These are phyloP conservation scores for Rhinoptilus africanus DNA, from an alignment of 2,113 vertebrate species.

Conservation along the genomic window DNA sequence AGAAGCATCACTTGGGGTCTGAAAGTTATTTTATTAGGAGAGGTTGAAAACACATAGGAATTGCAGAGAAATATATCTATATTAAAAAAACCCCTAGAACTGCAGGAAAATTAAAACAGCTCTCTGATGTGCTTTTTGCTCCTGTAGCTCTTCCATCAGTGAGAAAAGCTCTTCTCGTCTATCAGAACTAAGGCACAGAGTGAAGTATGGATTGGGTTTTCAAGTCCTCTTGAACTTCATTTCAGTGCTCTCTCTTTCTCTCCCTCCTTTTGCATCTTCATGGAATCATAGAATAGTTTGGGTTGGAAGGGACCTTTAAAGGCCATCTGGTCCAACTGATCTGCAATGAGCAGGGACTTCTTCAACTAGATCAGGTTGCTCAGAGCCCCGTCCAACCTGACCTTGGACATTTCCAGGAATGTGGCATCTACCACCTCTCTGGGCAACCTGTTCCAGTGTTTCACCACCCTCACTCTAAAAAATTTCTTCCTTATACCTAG, in stretches of 20 bases:
- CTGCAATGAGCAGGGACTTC: neutral
- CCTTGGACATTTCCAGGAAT: neutral
- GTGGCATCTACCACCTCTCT: neutral
- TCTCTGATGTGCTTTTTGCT: neutral
- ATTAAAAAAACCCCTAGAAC: neutral
- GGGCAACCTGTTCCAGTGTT: neutral
- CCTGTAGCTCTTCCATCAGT: neutral
- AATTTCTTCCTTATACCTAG: neutral
- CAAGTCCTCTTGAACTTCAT: neutral
- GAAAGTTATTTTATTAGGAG: neutral
- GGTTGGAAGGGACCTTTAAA: neutral
- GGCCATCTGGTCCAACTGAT: neutral
- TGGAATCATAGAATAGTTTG: neutral
- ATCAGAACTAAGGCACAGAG: neutral
- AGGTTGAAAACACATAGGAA: neutral
- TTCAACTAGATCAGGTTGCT: neutral
- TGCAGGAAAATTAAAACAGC: neutral
- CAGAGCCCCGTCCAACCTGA: neutral
- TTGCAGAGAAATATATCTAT: neutral
- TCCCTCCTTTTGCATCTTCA: neutral
- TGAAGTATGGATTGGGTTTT: neutral
- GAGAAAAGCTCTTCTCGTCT: neutral
- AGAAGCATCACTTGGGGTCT: neutral
- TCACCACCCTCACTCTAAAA: neutral
- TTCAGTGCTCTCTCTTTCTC: neutral